Evolutionary conservation across 2,888 invertebrate species (phyloP).

Genomic region (Dilophus febrilis): DNA sequence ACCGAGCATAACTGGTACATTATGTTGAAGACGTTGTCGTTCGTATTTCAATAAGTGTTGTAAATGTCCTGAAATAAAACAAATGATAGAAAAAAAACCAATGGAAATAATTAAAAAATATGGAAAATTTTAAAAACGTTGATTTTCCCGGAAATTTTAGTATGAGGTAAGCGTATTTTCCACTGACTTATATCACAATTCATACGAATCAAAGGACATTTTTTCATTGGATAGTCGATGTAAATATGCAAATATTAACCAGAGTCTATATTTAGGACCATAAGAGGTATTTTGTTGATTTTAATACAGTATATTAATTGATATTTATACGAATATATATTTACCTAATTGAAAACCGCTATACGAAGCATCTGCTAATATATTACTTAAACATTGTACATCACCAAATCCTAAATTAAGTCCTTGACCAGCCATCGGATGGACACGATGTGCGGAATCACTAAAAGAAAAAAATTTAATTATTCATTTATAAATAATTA

Average conservation of each 20-base stretch:
- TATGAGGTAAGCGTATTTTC: too few relatives aligned
- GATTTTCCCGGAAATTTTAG: too few relatives aligned
- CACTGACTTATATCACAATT: too few relatives aligned
- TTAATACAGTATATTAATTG: not conserved
- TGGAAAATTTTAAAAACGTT: too few relatives aligned
- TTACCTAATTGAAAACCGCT: conserved; percentile 57
- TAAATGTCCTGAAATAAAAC: conserved; percentile 52
- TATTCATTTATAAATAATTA: not conserved
- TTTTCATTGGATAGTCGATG: too few relatives aligned
- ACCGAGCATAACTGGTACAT: conserved; percentile 74
- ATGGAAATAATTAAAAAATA: too few relatives aligned
- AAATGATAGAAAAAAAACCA: too few relatives aligned
- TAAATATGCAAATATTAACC: too few relatives aligned
- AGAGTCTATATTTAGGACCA: too few relatives aligned
- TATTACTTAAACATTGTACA: conserved; percentile 51
- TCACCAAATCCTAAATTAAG: conserved; percentile 97
- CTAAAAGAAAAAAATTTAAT: conserved; percentile 28
- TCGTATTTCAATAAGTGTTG: conserved; percentile 68
- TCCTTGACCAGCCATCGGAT: conserved; percentile 95
- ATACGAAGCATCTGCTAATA: conserved; percentile 51
- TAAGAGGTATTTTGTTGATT: not conserved
- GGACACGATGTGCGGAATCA: conserved; percentile 79
- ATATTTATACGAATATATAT: conserved; percentile 1
- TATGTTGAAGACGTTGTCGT: conserved; percentile 62
- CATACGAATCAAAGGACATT: too few relatives aligned